phyloP scores from a whole-genome alignment of 2,113 vertebrate species.

The Silurus asotus region DNA sequence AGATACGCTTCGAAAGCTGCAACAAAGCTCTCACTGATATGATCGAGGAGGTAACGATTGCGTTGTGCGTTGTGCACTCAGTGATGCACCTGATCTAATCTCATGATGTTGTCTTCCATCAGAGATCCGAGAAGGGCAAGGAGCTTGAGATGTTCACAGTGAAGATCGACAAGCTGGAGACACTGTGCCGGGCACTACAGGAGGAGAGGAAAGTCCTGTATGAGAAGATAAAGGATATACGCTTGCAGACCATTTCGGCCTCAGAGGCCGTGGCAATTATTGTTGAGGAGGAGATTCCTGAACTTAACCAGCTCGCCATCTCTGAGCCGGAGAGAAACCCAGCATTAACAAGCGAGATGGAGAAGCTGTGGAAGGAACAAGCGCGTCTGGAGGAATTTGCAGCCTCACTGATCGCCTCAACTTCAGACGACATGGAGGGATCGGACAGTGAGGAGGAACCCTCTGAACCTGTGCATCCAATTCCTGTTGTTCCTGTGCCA shows the following conservation, averaged over 20 bases:
- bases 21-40: conserved; percentile 92
- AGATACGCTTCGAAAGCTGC: conserved; percentile 91
- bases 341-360: conserved; percentile 64
- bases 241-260: conserved; percentile 57
- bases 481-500: conserved; percentile 23
- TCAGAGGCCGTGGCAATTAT: conserved; percentile 48
- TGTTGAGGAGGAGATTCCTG: conserved; percentile 57
- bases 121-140: conserved; percentile 74
- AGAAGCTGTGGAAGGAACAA: conserved; percentile 63
- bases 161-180: conserved; percentile 93
- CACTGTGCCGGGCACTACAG: conserved; percentile 87
- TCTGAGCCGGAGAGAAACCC: conserved; percentile 46
- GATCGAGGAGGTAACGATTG: conserved; percentile 85
- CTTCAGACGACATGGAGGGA: conserved; percentile 30
- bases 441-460: conserved; percentile 56
- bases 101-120: not conserved
- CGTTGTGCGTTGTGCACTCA: too few relatives aligned
- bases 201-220: conserved; percentile 89
- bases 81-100: not conserved
- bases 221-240: conserved; percentile 86
- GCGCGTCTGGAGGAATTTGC: conserved; percentile 77
- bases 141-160: conserved; percentile 88
- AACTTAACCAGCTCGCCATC: conserved; percentile 24
- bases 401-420: conserved; percentile 67
- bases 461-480: not conserved